A percentile compares a stretch with the other conserved stretches of the same genome.
Evolutionary conservation across 2,113 vertebrate species (phyloP).

Genomic region (Acrocephalus kingi): DNA sequence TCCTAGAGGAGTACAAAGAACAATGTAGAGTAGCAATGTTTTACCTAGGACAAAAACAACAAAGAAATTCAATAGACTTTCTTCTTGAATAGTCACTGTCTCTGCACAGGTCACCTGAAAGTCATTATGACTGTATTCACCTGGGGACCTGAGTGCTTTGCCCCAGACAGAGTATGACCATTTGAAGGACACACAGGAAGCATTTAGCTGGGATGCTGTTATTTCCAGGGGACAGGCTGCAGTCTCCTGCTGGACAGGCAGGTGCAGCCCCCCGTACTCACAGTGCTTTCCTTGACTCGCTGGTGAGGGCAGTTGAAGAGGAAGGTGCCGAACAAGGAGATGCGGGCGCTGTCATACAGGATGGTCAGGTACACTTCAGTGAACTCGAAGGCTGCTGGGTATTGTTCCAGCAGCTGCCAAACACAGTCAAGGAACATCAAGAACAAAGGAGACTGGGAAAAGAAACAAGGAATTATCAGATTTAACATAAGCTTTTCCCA

Average conservation of each 20-base stretch:
- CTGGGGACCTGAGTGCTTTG: neutral
- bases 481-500: neutral
- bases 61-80: neutral
- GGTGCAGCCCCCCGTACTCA: slow-evolving; percentile 51
- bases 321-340: slow-evolving; percentile 94
- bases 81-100: neutral
- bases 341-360: slow-evolving; percentile 88
- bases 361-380: slow-evolving; percentile 91
- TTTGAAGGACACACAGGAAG: neutral
- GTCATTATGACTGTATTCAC: neutral
- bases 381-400: slow-evolving; percentile 94
- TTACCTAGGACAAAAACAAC: neutral
- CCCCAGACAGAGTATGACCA: neutral
- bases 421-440: slow-evolving; percentile 93
- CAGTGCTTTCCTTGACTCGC: slow-evolving; percentile 86
- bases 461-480: neutral
- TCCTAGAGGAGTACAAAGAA: neutral
- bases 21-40: neutral
- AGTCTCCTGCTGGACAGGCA: neutral
- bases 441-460: slow-evolving; percentile 88
- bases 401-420: slow-evolving; percentile 95
- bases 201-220: neutral
- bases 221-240: neutral
- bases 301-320: slow-evolving; percentile 94
- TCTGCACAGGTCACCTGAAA: neutral